Percentiles rank a stretch among this genome's conserved stretches.
These are phyloP conservation scores for Gymnoscopelus braueri DNA, from an alignment of 2,797 vertebrate species.

Conservation along the genomic window DNA sequence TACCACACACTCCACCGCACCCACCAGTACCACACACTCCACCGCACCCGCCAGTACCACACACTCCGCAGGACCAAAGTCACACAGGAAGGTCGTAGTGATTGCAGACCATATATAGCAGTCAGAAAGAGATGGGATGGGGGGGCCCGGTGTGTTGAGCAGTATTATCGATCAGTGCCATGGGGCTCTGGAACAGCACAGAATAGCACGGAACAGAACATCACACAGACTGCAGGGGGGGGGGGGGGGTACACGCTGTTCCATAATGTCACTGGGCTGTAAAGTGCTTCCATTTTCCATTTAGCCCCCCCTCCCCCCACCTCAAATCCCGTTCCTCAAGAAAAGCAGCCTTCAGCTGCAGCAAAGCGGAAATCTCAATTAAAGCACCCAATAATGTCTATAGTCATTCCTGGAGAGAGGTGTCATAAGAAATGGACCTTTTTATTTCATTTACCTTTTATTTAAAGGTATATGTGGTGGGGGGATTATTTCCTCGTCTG, in stretches of 20 bases:
- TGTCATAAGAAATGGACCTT: conserved; percentile 81
- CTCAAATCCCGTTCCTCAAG: conserved; percentile 45
- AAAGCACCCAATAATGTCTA: conserved; percentile 82
- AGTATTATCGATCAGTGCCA: conserved; percentile 82
- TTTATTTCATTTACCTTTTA: conserved; percentile 86
- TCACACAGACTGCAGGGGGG: conserved; percentile 70
- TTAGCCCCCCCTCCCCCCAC: conserved; percentile 58
- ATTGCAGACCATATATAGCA: conserved; percentile 75
- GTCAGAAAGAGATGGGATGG: conserved; percentile 55
- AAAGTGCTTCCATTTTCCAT: conserved; percentile 82
- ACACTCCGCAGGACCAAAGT: conserved; percentile 71
- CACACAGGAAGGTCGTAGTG: conserved; percentile 76
- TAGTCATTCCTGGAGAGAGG: conserved; percentile 79
- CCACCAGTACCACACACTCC: conserved; percentile 22
- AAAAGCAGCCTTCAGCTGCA: conserved; percentile 75
- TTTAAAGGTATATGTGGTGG: conserved; percentile 75
- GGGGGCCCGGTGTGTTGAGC: conserved; percentile 63
- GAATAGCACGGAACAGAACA: conserved; percentile 69
- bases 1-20: conserved; percentile 21
- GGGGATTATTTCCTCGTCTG: conserved; percentile 41
- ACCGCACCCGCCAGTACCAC: conserved; percentile 38
- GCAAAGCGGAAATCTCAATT: conserved; percentile 86
- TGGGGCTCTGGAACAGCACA: conserved; percentile 67
- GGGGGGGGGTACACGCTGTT: conserved; percentile 80
- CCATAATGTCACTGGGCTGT: conserved; percentile 77